Conservation (phyloP, 2,113 vertebrate genomes). For the Oophaga pumilio region DNA sequence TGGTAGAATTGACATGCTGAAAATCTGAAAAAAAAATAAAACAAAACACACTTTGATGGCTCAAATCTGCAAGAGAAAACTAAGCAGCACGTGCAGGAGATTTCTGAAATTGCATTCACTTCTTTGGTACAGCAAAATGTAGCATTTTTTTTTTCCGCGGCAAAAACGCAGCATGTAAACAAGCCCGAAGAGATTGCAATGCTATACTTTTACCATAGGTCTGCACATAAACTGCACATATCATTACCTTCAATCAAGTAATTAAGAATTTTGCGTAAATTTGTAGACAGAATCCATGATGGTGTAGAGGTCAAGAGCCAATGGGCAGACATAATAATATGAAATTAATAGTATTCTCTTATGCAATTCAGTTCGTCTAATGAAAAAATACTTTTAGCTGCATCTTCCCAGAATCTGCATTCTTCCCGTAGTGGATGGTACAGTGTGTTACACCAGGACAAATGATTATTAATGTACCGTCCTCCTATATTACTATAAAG, state of each 20-base stretch:
- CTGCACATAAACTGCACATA: no score
- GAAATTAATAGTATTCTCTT: slow-evolving; percentile 19
- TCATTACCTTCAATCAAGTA: not conserved
- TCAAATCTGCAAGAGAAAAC: no score
- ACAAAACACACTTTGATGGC: no score
- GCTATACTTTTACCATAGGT: no score
- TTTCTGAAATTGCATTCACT: no score
- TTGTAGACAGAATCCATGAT: not conserved
- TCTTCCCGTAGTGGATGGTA: slow-evolving; percentile 6
- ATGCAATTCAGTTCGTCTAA: not conserved
- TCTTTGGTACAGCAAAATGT: no score
- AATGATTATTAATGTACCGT: slow-evolving; percentile 45
- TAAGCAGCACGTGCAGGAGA: no score
- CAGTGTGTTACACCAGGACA: slow-evolving; percentile 34
- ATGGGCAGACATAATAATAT: slow-evolving; percentile 11
- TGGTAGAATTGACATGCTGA: no score
- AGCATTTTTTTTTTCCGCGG: no score
- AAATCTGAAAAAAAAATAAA: no score
- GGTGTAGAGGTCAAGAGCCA: not conserved
- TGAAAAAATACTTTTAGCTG: slow-evolving; percentile 33
- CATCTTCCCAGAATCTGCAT: slow-evolving; percentile 27
- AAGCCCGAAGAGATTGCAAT: no score
- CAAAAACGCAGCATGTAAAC: no score
- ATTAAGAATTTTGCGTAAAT: not conserved
- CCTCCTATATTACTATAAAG: slow-evolving; percentile 32